Base-by-base conservation (phyloP, 2,113 vertebrate genomes). In the Paralichthys olivaceus region DNA sequence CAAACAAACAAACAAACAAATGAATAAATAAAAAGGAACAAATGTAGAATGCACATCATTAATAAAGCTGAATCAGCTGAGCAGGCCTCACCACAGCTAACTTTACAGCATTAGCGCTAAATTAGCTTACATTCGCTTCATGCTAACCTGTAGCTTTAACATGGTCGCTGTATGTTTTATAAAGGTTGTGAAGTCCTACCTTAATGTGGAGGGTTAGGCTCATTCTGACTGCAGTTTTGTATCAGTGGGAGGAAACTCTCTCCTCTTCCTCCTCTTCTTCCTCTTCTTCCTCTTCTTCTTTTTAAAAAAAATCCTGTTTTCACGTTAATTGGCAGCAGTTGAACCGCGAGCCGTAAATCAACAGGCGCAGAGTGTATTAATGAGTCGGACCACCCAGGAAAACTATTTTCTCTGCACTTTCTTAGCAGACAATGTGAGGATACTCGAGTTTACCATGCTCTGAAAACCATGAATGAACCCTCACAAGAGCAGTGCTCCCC, bases 301-400 rank as follows among this genome's bases (percentile, higher is more conserved):
- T 72, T 11, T 1, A 40, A 37, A 40, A 13, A 40, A 49, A 53
- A 60, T 75, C 29, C 2, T 70, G 76, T 90, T 90, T 89, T 88
- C 88, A 91, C 88, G 79, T 87, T 95, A 95, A 95, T 94, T 95
- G 87, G 91, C 90, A 91, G 93, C 88, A 91, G 93, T 95, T 95
- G 93, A 95, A 95, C 93, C 83, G 90, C 62, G 89, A 94, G 93
- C 93, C 92, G 93, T 94, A 94, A 94, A 95, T 95, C 94, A 95
- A 95, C 89, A 92, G 93, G 90, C 85, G 79, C 90, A 69, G 88
- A 93, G 91, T 92, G 87, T 91, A 91, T 91, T 90, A 92, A 93
- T 88, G 91, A 92, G 92, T 88, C 56, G 88, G 93, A 95, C 94
- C 94, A 95, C 94, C 94, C 94, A 94, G 75, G 84, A 81, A 75